A percentile compares a stretch with the other conserved stretches of the same genome.
These are phyloP conservation scores for Lutjanus erythropterus DNA, from an alignment of 2,113 vertebrate species.

Conservation along the genomic window DNA sequence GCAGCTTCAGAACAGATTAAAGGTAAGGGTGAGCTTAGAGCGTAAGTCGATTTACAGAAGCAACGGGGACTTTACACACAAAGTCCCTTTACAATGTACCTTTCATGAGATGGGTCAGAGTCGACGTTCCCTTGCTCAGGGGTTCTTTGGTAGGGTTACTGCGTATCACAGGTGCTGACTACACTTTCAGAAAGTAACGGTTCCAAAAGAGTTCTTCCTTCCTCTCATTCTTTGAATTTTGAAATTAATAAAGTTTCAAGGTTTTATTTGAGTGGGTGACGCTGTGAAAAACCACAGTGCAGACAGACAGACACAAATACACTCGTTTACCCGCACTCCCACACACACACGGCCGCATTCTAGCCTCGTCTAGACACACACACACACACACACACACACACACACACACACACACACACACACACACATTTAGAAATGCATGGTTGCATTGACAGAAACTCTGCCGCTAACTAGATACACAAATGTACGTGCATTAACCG, in stretches of 20 bases:
- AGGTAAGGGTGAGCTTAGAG: not conserved
- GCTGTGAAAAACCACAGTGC: constrained; percentile 31
- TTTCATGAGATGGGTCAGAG: constrained; percentile 7
- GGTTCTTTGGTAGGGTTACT: no score
- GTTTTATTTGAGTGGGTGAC: constrained; percentile 15
- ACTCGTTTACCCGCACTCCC: not conserved
- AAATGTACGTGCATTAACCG: not conserved
- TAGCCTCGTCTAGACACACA: constrained; percentile 34
- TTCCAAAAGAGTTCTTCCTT: no score
- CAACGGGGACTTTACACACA: not conserved
- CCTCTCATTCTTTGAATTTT: not conserved
- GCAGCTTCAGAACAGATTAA: not conserved
- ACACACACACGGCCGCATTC: constrained; percentile 29
- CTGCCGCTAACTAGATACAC: constrained; percentile 18
- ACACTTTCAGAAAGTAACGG: no score
- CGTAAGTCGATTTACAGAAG: constrained; percentile 9
- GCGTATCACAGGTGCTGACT: no score
- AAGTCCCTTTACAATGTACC: not conserved
- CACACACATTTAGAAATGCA: constrained; percentile 7
- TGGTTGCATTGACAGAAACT: constrained; percentile 7
- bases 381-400: not conserved
- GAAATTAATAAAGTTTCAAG: not conserved
- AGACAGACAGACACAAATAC: constrained; percentile 37
- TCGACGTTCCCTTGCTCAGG: not conserved
- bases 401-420: constrained; percentile 33